Base-by-base conservation (phyloP, 2,797 vertebrate species). In the Alectoris magna region DNA sequence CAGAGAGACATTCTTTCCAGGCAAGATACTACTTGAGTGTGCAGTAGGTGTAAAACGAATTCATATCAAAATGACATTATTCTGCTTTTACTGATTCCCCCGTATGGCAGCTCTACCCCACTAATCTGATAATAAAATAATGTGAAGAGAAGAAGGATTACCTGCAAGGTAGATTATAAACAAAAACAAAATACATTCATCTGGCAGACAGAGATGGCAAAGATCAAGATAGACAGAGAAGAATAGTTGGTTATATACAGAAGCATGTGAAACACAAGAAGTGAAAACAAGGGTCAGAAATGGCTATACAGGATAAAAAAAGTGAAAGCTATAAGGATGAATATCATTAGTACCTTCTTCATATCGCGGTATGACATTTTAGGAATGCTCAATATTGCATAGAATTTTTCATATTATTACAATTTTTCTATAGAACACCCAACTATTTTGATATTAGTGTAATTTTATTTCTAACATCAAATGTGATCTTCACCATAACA, bases 31-130 rank as follows among this genome's bases (percentile, higher is more conserved):
- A n/a, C 38, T 62, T 89, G 66, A 62, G 29, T 71, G 62, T 88
- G 72, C 69, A 92, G 89, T 69, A 89, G 88, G 84, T 92, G 31
- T 91, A 83, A 94, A 95, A 76, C 68, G 3, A 87, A 74, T 91
- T 93, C 90, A 77, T 89, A 93, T 87, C 31, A 75, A 66, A 87
- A 74, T 91, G 75, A 93, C 87, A 89, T 21, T 49, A 31, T 66
- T 91, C 58, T 92, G 44, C 48, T 85, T 88, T 80, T 92, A 53
- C 73, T 62, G 73, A 67, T 62, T 91, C 49, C 38, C 11, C 13
- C 9, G 38, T 58, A 80, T 51, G 70, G 53, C 82, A 94, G 55
- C 39, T 92, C 70, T 91, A 34, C 16, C 51, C 72, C 72, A 34
- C 17, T 76, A 85, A 74, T 38, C 70, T 23, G 6, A 69, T 51